Evolutionary conservation across 2,888 invertebrate species (phyloP).

Genomic region (Phasia obesa): DNA sequence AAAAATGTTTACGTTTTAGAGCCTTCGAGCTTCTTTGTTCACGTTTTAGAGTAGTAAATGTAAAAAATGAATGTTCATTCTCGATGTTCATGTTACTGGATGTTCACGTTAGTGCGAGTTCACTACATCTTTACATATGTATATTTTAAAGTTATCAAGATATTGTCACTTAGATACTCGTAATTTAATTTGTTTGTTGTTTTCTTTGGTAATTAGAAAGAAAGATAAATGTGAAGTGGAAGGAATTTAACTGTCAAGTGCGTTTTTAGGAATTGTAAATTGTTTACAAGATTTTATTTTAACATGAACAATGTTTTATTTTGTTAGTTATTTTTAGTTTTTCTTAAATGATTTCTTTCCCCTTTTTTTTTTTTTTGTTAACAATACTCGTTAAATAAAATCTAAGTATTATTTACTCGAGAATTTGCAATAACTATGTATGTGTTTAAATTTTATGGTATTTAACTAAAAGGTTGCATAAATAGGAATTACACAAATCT

Average conservation of each 20-base stretch:
- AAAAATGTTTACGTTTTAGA: too few relatives aligned
- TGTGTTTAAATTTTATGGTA: conserved; percentile 36
- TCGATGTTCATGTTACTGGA: too few relatives aligned
- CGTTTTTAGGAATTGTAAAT: background rate
- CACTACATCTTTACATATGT: too few relatives aligned
- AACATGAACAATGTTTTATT: too few relatives aligned
- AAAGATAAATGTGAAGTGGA: background rate
- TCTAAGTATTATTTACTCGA: conserved; percentile 42
- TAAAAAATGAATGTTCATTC: too few relatives aligned
- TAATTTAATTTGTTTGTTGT: background rate
- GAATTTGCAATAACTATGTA: conserved; percentile 22
- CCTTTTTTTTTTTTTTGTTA: conserved; percentile 8
- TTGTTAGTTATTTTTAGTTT: background rate
- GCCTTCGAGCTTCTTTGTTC: too few relatives aligned
- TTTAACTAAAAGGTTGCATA: conserved; percentile 31
- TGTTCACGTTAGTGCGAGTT: too few relatives aligned
- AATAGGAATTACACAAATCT: background rate
- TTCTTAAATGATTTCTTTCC: too few relatives aligned
- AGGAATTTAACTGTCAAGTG: background rate
- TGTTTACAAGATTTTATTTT: too few relatives aligned
- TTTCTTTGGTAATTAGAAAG: conserved; percentile 15
- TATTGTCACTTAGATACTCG: too few relatives aligned
- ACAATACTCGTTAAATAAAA: conserved; percentile 10
- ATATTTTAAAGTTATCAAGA: conserved; percentile 19
- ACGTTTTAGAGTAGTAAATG: too few relatives aligned